Conservation (phyloP, 2,797 vertebrate genomes). For the Paratrypauchen microcephalus region DNA sequence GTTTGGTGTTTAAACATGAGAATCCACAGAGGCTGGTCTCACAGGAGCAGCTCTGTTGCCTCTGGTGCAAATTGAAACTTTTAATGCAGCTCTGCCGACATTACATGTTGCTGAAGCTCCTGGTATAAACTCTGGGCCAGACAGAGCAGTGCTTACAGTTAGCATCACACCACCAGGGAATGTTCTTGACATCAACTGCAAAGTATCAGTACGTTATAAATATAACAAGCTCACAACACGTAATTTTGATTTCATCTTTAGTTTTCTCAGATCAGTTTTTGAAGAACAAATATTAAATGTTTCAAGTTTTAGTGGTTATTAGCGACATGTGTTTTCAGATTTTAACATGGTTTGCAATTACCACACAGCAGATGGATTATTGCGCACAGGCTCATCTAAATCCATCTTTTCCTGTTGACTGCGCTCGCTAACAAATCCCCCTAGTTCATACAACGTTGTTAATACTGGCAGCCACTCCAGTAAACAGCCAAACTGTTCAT, state of each 20-base stretch:
- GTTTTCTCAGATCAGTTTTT: not conserved
- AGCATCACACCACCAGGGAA: too few species aligned
- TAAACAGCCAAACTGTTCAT: not conserved
- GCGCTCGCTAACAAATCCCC: conserved; percentile 3
- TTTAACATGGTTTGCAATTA: not conserved
- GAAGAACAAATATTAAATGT: not conserved
- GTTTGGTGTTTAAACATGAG: too few species aligned
- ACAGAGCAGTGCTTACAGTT: too few species aligned
- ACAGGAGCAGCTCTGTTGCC: too few species aligned
- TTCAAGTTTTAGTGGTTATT: not conserved
- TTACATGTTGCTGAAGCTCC: too few species aligned
- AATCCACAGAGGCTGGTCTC: too few species aligned
- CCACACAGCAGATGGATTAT: not conserved
- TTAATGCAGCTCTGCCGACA: too few species aligned
- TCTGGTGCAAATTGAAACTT: too few species aligned
- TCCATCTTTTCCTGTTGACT: conserved; percentile 1
- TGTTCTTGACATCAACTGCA: too few species aligned
- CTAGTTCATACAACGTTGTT: not conserved
- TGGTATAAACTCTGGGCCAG: too few species aligned
- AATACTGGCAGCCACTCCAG: not conserved
- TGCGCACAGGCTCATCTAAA: not conserved
- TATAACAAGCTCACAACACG: too few species aligned
- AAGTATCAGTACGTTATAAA: too few species aligned
- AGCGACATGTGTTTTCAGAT: not conserved
- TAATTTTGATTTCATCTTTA: not conserved